These are phyloP conservation scores for Eospalax fontanierii DNA, from an alignment of 2,797 vertebrate genomes.

Conservation along the genomic window DNA sequence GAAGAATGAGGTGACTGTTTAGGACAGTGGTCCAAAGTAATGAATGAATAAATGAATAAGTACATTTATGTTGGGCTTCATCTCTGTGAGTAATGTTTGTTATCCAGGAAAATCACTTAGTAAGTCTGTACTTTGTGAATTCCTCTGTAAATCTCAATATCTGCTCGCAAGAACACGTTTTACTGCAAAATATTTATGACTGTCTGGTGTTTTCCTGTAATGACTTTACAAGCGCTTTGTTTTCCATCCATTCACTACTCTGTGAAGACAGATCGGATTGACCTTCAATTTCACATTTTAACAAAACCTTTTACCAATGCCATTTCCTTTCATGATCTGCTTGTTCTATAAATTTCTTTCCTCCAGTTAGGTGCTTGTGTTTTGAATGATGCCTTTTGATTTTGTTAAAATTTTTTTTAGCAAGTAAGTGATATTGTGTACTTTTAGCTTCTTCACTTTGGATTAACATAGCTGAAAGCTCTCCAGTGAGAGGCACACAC, in stretches of 20 bases:
- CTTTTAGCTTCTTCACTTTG: background rate
- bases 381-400: background rate
- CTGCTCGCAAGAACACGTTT: background rate
- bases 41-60: background rate
- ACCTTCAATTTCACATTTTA: background rate
- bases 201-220: background rate
- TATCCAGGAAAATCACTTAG: background rate
- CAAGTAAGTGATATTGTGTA: background rate
- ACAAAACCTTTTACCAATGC: background rate
- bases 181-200: background rate
- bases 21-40: background rate
- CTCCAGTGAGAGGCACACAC: background rate
- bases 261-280: background rate
- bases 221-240: background rate
- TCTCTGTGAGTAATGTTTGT: conserved; percentile 1
- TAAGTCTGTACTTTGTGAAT: background rate
- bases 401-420: conserved; percentile 43
- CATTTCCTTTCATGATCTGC: background rate
- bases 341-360: background rate
- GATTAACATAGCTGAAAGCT: conserved; percentile 5
- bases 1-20: background rate
- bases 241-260: background rate
- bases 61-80: background rate
- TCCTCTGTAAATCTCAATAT: background rate
- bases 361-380: background rate